Evolutionary conservation across 2,888 invertebrate species (phyloP), one percentile per base, ranked within the genome.

Genomic region (Ethmia dodecea): DNA sequence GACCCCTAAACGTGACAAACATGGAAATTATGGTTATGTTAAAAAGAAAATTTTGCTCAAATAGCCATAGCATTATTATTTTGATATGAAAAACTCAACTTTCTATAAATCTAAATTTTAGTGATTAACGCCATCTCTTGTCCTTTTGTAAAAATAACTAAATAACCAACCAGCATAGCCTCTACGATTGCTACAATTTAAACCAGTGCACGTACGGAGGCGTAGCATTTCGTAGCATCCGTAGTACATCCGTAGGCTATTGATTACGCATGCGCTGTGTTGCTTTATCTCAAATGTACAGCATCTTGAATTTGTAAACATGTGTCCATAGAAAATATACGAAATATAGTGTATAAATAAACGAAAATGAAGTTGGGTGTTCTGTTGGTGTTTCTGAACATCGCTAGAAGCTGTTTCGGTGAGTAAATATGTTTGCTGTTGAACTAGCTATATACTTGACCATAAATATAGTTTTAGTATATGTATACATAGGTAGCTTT

Each of bases 231-330:
- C 38, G 35, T 40, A 38, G 31, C 26, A 13, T 26, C 41, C 46
- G 48, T 48, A 51, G 45, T 28, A 27, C 4, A n/a, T 28, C 31
- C 16, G 45, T 37, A 40, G 39, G 37, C 43, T 83, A 83, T 81
- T 63, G 84, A 83, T 83, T 67, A 68, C 80, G 76, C 78, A 48
- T 70, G 83, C 83, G 81, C 60, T 39, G 24, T 52, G 36, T 37
- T 39, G 40, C 45, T 45, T 51, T 40, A 46, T 50, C 47, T 43
- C 25, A 15, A 14, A 16, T 30, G 44, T 35, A 31, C 50, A 53
- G 52, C 58, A 57, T 58, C 59, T 44, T 38, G 22, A 38, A 42
- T 35, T 48, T 51, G 60, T 61, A 68, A 70, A 68, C 58, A 71
- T 66, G 66, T 47, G 40, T 38, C 38, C 32, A 41, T 59, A 39